These are phyloP conservation scores for Hedya salicella DNA, from an alignment of 2,888 invertebrate genomes.

Conservation along the genomic window DNA sequence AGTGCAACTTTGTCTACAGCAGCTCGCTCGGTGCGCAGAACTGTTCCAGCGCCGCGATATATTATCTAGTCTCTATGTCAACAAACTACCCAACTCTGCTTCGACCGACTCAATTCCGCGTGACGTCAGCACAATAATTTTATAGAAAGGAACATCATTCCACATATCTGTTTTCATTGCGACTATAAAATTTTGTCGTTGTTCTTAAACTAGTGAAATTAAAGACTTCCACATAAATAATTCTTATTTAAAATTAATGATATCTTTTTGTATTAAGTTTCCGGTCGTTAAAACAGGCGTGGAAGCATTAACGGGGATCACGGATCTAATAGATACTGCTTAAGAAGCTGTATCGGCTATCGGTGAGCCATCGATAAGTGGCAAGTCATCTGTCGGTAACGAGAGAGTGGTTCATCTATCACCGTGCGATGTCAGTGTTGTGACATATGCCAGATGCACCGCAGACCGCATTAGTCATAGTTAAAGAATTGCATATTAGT, in stretches of 20 bases:
- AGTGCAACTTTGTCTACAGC: constrained; percentile 73
- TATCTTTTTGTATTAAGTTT: constrained; percentile 41
- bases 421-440: constrained; percentile 57
- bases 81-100: constrained; percentile 69
- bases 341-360: constrained; percentile 54
- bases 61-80: constrained; percentile 69
- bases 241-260: constrained; percentile 33
- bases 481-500: constrained; percentile 18
- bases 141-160: constrained; percentile 53
- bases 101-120: constrained; percentile 63
- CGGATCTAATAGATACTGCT: constrained; percentile 43
- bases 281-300: constrained; percentile 37
- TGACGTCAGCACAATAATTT: constrained; percentile 67
- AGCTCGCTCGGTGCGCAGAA: constrained; percentile 62
- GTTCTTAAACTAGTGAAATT: constrained; percentile 41
- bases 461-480: constrained; percentile 31
- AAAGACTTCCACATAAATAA: constrained; percentile 36
- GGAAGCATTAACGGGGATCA: constrained; percentile 37
- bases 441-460: constrained; percentile 47
- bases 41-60: constrained; percentile 67
- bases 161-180: constrained; percentile 48
- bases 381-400: constrained; percentile 70
- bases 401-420: constrained; percentile 68
- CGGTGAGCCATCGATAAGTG: constrained; percentile 51
- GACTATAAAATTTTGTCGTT: constrained; percentile 45